Evolutionary conservation across 2,888 invertebrate genomes (phyloP).

Genomic region (Thera britannica): DNA sequence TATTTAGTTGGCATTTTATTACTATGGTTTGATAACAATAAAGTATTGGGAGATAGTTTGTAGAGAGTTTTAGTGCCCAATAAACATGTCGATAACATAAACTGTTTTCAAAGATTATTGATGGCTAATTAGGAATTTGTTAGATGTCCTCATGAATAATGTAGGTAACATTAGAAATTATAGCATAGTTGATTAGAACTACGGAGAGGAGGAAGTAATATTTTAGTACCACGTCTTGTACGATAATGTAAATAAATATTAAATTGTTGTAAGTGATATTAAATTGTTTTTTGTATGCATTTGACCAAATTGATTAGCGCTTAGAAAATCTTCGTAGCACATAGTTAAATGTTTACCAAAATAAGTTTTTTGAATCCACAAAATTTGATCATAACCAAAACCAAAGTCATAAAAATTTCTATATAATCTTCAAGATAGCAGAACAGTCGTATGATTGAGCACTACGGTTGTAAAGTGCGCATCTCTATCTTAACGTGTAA

Average conservation of each 20-base stretch:
- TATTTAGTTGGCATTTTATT: slow-evolving; percentile 78
- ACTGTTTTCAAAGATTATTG: slow-evolving; percentile 48
- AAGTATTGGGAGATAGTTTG: slow-evolving; percentile 56
- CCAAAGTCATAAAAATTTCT: slow-evolving; percentile 78
- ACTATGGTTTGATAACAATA: slow-evolving; percentile 69
- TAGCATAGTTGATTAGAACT: neutral
- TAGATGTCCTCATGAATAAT: slow-evolving; percentile 20
- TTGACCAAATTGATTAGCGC: no score
- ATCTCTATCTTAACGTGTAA: slow-evolving; percentile 59
- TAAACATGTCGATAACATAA: slow-evolving; percentile 53
- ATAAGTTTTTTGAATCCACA: slow-evolving; percentile 50
- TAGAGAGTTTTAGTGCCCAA: slow-evolving; percentile 44
- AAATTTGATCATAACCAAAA: slow-evolving; percentile 65
- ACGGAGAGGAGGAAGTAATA: neutral
- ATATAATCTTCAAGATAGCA: slow-evolving; percentile 79
- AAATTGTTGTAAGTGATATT: no score
- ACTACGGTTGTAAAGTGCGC: slow-evolving; percentile 66
- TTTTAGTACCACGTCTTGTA: no score
- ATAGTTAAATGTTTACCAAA: neutral
- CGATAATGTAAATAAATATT: no score
- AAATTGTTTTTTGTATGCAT: no score
- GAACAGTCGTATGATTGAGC: slow-evolving; percentile 78
- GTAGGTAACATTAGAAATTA: neutral
- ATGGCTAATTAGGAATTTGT: slow-evolving; percentile 44
- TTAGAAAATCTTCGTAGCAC: no score